These are phyloP conservation scores for Globodera rostochiensis DNA, from an alignment of 1,140 invertebrate genomes.

Conservation along the genomic window DNA sequence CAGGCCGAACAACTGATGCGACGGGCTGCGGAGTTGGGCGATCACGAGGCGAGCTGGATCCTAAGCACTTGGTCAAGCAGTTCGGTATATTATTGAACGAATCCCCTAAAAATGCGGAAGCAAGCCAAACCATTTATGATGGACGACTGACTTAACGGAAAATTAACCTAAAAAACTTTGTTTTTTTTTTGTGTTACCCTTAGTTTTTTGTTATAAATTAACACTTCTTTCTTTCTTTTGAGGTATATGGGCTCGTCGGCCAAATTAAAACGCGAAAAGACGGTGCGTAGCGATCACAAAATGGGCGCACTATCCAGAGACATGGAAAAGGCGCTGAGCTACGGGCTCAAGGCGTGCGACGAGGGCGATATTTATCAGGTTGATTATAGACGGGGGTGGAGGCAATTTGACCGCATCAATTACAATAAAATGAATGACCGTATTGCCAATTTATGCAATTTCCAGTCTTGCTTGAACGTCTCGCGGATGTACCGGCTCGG, in stretches of 20 bases:
- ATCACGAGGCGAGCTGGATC: conserved; percentile 40
- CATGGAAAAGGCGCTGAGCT: conserved; percentile 57
- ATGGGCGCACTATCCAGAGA: conserved; percentile 52
- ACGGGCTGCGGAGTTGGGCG: conserved; percentile 62
- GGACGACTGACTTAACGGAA: too few species aligned
- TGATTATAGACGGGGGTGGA: neutral
- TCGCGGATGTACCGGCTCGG: conserved; percentile 58
- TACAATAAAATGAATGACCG: neutral
- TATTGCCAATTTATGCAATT: conserved; percentile 23
- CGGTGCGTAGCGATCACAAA: neutral
- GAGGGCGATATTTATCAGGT: conserved; percentile 55
- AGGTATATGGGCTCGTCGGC: conserved; percentile 21
- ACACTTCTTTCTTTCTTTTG: conserved; percentile 27
- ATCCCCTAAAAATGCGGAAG: neutral
- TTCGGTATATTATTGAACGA: neutral
- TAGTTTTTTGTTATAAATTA: too few species aligned
- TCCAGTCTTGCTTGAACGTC: conserved; percentile 15
- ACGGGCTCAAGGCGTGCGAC: conserved; percentile 58
- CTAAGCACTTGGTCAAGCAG: conserved; percentile 14
- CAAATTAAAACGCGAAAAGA: conserved; percentile 25
- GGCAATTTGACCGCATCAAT: neutral
- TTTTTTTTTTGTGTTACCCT: too few species aligned
- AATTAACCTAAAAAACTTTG: too few species aligned
- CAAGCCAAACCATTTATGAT: neutral
- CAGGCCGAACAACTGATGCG: conserved; percentile 57